These are phyloP conservation scores for Palythoa grandiflora DNA, from an alignment of 92 coral and sea anemone genomes.

Conservation along the genomic window DNA sequence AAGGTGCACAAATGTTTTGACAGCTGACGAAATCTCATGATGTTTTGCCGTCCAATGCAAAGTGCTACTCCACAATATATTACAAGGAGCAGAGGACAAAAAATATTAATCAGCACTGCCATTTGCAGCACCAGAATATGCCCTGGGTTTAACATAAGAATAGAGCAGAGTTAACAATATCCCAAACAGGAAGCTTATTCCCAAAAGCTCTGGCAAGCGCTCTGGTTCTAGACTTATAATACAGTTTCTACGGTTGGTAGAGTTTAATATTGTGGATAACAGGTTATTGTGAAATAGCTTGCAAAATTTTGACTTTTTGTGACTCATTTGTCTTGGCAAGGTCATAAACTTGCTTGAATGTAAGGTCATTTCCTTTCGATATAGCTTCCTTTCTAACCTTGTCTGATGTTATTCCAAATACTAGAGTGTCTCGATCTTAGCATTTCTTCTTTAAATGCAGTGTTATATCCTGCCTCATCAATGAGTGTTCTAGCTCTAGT, in stretches of 20 bases:
- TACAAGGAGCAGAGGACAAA: slow-evolving; percentile 26
- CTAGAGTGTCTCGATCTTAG: too few relatives aligned
- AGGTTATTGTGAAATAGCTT: too few relatives aligned
- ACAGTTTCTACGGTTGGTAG: slow-evolving; percentile 61
- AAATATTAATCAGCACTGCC: background rate
- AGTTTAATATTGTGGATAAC: slow-evolving; percentile 57
- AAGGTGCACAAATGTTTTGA: slow-evolving; percentile 48
- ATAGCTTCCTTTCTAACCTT: too few relatives aligned
- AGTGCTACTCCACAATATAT: slow-evolving; percentile 52
- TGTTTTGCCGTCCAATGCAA: slow-evolving; percentile 60
- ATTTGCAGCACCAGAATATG: slow-evolving; percentile 10
- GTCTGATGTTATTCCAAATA: too few relatives aligned
- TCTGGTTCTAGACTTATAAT: slow-evolving; percentile 51
- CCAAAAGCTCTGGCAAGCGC: slow-evolving; percentile 57
- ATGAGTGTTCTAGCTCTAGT: too few relatives aligned
- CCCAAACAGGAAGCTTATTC: slow-evolving; percentile 29
- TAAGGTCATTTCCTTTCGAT: too few relatives aligned
- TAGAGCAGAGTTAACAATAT: slow-evolving; percentile 20
- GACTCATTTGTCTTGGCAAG: too few relatives aligned
- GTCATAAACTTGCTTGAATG: too few relatives aligned
- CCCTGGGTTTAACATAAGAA: slow-evolving; percentile 4
- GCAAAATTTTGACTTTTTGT: too few relatives aligned
- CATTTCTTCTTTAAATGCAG: too few relatives aligned
- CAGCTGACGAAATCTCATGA: slow-evolving; percentile 38
- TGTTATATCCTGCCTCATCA: too few relatives aligned